These are phyloP conservation scores for Aphyosemion australe DNA, from an alignment of 2,113 vertebrate species.

Conservation along the genomic window DNA sequence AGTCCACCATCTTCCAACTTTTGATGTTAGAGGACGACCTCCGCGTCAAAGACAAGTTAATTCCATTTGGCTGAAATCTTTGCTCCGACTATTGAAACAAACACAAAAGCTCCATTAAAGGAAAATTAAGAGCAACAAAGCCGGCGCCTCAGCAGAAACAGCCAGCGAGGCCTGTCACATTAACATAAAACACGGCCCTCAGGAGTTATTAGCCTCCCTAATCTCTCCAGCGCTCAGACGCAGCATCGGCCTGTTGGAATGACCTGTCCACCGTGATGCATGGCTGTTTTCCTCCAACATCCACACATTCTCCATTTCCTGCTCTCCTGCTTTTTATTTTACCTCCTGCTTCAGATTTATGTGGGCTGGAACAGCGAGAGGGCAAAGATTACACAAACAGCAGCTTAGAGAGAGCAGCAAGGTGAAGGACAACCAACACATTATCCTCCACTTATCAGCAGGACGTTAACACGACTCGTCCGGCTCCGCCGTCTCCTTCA, in stretches of 20 bases:
- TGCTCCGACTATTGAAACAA: slow-evolving; percentile 40
- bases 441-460: slow-evolving; percentile 38
- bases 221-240: slow-evolving; percentile 52
- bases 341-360: slow-evolving; percentile 28
- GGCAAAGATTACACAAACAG: slow-evolving; percentile 40
- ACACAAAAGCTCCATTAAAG: slow-evolving; percentile 54
- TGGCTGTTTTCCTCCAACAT: slow-evolving; percentile 18
- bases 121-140: slow-evolving; percentile 49
- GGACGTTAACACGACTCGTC: not conserved
- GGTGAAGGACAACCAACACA: slow-evolving; percentile 48
- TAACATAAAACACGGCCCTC: slow-evolving; percentile 48
- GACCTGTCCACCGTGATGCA: slow-evolving; percentile 51
- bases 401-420: slow-evolving; percentile 6
- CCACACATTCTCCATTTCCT: slow-evolving; percentile 21
- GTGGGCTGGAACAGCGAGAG: slow-evolving; percentile 8
- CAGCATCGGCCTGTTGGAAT: slow-evolving; percentile 45
- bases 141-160: slow-evolving; percentile 47
- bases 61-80: slow-evolving; percentile 24
- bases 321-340: slow-evolving; percentile 21
- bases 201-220: slow-evolving; percentile 48
- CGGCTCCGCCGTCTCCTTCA: slow-evolving; percentile 11
- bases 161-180: slow-evolving; percentile 43
- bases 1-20: slow-evolving; percentile 15
- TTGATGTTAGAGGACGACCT: slow-evolving; percentile 38
- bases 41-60: slow-evolving; percentile 29